Evolutionary conservation across 2,888 invertebrate genomes (phyloP), one percentile per base, ranked within the genome.

Genomic region (Epistrophe eligans): DNA sequence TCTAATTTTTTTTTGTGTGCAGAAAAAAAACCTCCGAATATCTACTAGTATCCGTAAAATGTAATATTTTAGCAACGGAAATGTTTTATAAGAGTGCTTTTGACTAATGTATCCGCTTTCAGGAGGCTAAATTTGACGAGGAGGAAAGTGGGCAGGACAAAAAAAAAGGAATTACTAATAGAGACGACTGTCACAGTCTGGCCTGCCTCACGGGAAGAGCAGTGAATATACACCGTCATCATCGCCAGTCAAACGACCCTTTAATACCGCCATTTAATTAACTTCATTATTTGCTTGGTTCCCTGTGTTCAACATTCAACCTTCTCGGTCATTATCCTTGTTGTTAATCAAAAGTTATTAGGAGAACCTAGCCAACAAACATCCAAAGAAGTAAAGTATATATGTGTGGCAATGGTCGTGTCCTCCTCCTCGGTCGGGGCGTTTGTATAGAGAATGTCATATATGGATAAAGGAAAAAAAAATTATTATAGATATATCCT

Each of bases 331-430:
- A 87, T 87, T 87, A 87, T 87, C 83, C 87, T 83, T 79, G 83
- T 83, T 79, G 83, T 87, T 83, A 72, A 87, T 87, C 83, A 87
- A 83, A 87, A 87, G 83, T 87, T 87, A 85, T 85, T 81, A 82
- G 40, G 50, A 72, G 83, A 83, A 83, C 62, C 38, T 60, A 72
- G 64, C 17, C 40, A 66, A 77, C 71, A 38, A 40, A 62, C 19
- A 43, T 67, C n/a, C 28, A 43, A 38, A 35, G 62, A 45, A 73
- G 50, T 13, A 2, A 24, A n/a, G n/a, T 24, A 24, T 24, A 24
- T 50, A 57, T 71, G 55, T 64, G 62, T 57, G 48, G 45, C 19
- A 5, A n/a, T n/a, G n/a, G n/a, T n/a, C n/a, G n/a, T 13, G 15
- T 1, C 24, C 2, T 24, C 24, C 24, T 24, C 24, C 2, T 24